Evolutionary conservation across 2,888 invertebrate genomes (phyloP), one percentile per base, ranked within the genome.

Genomic region (Tuta absoluta): DNA sequence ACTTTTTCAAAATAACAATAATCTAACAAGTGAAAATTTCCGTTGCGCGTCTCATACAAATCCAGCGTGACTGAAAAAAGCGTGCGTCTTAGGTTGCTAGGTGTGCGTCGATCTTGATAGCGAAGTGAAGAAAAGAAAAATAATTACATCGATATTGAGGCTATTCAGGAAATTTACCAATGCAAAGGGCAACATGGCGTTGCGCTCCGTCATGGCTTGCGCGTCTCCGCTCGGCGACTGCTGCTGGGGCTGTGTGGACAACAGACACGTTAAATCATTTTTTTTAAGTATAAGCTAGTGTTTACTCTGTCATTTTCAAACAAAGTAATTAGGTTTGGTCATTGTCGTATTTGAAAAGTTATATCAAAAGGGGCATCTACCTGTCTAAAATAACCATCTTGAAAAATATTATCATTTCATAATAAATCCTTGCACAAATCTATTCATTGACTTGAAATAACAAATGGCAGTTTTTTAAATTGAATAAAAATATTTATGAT

Each of bases 151-250:
- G 74, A 89, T 89, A 89, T 90, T 89, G 72, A 91, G 89, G 89
- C 75, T 90, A 91, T 90, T 91, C 85, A 90, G 88, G 89, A 85
- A 79, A 91, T 89, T 91, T 91, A 91, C 91, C 91, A 91, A 83
- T 78, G 91, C 91, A 84, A 90, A 91, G 73, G 91, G 91, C 81
- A 91, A 82, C 89, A 91, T 89, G 19, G 85, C 72, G 82, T 80
- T 87, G 68, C 91, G 80, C 72, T 91, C 91, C 63, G 84, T 85
- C 63, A 87, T 78, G 65, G 87, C 87, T 45, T 79, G 21, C 14
- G 23, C 80, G 62, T 90, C 91, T 64, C 87, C 88, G 48, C 89
- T 85, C 63, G 90, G 89, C 61, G 89, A 89, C 78, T 89, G 87
- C 72, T 87, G 89, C 71, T 88, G 89, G 0, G 89, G 88, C 89